A percentile compares a stretch with the other conserved stretches of the same genome.
These are phyloP conservation scores for Pycnonotus jocosus DNA, from an alignment of 2,113 vertebrate species.

Conservation along the genomic window DNA sequence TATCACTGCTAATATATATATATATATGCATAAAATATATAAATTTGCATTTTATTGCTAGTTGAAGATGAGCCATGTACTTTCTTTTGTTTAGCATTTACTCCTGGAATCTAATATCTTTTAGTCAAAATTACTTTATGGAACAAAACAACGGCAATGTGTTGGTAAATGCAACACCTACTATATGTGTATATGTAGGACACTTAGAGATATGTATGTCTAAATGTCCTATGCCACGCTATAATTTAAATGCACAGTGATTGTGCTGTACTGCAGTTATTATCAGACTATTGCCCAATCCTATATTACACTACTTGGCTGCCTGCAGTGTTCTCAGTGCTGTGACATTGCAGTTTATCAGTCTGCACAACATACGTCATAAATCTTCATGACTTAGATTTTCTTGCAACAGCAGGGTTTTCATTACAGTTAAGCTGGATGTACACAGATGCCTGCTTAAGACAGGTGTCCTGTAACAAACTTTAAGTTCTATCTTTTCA, in stretches of 20 bases:
- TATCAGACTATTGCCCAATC: background rate
- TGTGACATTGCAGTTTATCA: background rate
- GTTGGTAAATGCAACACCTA: background rate
- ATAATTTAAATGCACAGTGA: background rate
- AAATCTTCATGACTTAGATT: background rate
- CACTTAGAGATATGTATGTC: too few species aligned
- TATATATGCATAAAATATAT: background rate
- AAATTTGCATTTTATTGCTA: background rate
- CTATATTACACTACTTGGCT: background rate
- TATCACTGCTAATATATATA: background rate
- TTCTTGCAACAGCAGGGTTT: background rate
- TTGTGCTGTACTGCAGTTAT: background rate
- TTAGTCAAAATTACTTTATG: background rate
- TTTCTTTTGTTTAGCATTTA: background rate
- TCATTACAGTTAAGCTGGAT: background rate
- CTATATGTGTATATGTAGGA: background rate
- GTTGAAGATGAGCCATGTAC: background rate
- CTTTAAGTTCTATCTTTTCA: background rate
- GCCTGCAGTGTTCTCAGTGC: background rate
- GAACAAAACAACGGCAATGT: background rate
- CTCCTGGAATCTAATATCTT: background rate
- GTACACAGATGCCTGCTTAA: background rate
- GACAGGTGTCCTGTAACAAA: background rate
- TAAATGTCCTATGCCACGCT: too few species aligned
- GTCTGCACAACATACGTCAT: background rate